phyloP scores from a whole-genome alignment of 2,113 vertebrate genomes.

The Oriolus oriolus region DNA sequence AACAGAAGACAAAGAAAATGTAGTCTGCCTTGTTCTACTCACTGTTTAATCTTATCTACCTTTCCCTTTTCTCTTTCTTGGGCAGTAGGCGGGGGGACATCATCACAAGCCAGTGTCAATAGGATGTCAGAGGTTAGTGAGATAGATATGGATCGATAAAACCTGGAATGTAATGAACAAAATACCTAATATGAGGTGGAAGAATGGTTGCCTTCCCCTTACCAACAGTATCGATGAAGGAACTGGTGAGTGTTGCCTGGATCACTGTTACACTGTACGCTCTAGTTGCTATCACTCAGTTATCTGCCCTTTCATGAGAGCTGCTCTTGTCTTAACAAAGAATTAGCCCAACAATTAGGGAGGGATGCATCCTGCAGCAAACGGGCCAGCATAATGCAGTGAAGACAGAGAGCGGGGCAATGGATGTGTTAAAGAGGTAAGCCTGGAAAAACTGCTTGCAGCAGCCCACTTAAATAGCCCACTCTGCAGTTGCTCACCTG shows the following conservation, averaged over 20 bases:
- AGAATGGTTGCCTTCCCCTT: neutral
- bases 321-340: neutral
- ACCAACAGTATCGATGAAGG: rapidly evolving
- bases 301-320: neutral
- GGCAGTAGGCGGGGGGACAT: neutral
- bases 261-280: neutral
- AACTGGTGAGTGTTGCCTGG: neutral
- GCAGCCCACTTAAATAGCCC: neutral
- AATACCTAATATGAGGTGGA: neutral
- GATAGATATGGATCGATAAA: neutral
- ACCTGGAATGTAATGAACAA: neutral
- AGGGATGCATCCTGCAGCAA: neutral
- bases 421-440: neutral
- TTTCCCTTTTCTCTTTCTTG: neutral
- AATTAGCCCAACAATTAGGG: neutral
- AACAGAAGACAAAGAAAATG: neutral
- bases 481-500: neutral
- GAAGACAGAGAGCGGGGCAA: rapidly evolving
- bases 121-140: neutral
- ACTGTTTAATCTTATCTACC: neutral
- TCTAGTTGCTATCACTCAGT: too few relatives aligned
- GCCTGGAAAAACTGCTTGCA: neutral
- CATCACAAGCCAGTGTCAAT: neutral
- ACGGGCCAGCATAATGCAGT: neutral
- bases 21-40: neutral